Evolutionary conservation across 2,888 invertebrate species (phyloP), one percentile per base, ranked within the genome.

Genomic region (Psococerastis gibbosa): DNA sequence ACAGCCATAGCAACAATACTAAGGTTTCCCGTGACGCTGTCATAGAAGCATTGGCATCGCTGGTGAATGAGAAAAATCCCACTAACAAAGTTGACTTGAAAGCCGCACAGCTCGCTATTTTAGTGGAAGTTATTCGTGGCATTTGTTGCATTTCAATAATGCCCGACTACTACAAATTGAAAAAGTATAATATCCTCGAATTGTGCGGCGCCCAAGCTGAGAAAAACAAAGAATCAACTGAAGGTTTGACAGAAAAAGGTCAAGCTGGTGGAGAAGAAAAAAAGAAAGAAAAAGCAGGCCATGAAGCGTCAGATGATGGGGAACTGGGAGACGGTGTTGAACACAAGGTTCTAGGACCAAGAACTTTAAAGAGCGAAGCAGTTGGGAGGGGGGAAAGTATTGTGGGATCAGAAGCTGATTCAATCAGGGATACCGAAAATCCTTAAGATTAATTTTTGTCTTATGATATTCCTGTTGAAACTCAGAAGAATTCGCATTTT

Each of bases 111-210:
- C 62, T 80, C 31, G 77, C 83, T 3, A 70, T 94, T 42, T 66
- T 88, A 49, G 74, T 91, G 22, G 91, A 94, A 67, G 67, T 91
- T 34, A 71, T 92, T 41, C 77, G 79, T 54, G 75, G 75, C 18
- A 69, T 79, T 53, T 87, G 85, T 53, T 75, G 87, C 49, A 55
- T 94, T 8, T 75, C 81, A 47, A 73, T 92, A 45, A 71, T 87
- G 22, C 78, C 78, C 22, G 72, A 87, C 59, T 92, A 82, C 61
- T 69, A 70, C 54, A 71, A 70, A 49, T 77, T 73, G 57, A 80
- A 78, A 53, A 91, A 88, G 58, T 92, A 83, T 62, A 92, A 92
- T 65, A 64, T 91, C 46, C 60, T 75, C 47, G 82, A 85, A 60
- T 56, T 73, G 49, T 38, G 18, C 18, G 20, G 8, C 8, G 8